phyloP scores from a whole-genome alignment of 1,140 invertebrate genomes.

The Lordiphosa clarofinis region DNA sequence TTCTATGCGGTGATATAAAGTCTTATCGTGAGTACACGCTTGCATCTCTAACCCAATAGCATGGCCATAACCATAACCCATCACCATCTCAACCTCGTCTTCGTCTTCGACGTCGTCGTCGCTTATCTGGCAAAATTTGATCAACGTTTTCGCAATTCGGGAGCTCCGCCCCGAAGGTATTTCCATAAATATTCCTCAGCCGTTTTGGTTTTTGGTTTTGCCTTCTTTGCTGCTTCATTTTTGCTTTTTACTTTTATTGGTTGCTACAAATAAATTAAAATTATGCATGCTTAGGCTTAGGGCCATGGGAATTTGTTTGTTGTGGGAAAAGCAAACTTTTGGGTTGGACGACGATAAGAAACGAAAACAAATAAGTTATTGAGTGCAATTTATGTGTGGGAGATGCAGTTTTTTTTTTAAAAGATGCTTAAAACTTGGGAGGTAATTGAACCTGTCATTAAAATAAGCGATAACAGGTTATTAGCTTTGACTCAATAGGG shows the following conservation, averaged over 20 bases:
- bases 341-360: constrained; percentile 9
- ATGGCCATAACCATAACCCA: constrained; percentile 46
- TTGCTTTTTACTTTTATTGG: constrained; percentile 69
- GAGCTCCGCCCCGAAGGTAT: constrained; percentile 77
- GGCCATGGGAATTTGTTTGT: constrained; percentile 56
- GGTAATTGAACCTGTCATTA: no score
- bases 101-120: constrained; percentile 23
- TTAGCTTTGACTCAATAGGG: neutral
- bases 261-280: constrained; percentile 78
- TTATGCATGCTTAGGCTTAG: constrained; percentile 71
- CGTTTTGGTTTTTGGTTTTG: constrained; percentile 11
- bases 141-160: constrained; percentile 78
- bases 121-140: constrained; percentile 75
- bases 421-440: no score
- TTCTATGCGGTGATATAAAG: no score
- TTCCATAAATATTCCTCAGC: constrained; percentile 71
- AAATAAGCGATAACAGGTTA: no score
- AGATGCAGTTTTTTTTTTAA: constrained; percentile 1
- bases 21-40: constrained; percentile 21
- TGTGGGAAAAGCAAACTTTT: constrained; percentile 61
- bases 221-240: constrained; percentile 31
- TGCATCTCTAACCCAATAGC: constrained; percentile 25
- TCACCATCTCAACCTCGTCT: constrained; percentile 42
- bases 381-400: constrained; percentile 38
- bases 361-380: constrained; percentile 14